Evolutionary conservation across 1,140 invertebrate genomes (phyloP).

Genomic region (Drosophila nasuta): DNA sequence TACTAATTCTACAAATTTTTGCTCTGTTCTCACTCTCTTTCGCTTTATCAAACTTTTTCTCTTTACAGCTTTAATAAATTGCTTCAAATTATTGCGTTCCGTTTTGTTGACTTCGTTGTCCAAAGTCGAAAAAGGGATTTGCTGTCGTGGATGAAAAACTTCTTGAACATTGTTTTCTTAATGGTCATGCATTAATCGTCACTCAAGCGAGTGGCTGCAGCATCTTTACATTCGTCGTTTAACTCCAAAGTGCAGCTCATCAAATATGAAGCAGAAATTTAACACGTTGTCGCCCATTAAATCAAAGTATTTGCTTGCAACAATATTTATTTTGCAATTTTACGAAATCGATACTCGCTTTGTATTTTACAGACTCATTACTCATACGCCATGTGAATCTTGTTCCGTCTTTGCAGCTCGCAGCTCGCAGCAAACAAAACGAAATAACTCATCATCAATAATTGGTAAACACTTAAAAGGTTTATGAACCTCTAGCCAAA

Average conservation of each 20-base stretch:
- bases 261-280: background rate
- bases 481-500: constrained; percentile 49
- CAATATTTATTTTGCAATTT: background rate
- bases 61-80: background rate
- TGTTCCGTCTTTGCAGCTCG: background rate
- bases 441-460: constrained; percentile 45
- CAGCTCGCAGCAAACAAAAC: constrained; percentile 5
- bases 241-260: background rate
- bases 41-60: background rate
- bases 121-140: background rate
- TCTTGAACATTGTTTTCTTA: constrained; percentile 6
- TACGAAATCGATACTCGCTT: background rate
- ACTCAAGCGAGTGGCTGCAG: background rate
- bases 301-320: background rate
- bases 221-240: background rate
- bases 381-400: background rate
- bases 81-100: background rate
- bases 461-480: constrained; percentile 63
- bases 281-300: background rate
- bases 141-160: constrained; percentile 4
- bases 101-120: constrained; percentile 1
- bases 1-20: background rate
- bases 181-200: constrained; percentile 3
- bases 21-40: background rate
- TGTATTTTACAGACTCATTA: background rate